Evolutionary conservation across 2,113 vertebrate genomes (phyloP).

Genomic region (Gavia stellata): DNA sequence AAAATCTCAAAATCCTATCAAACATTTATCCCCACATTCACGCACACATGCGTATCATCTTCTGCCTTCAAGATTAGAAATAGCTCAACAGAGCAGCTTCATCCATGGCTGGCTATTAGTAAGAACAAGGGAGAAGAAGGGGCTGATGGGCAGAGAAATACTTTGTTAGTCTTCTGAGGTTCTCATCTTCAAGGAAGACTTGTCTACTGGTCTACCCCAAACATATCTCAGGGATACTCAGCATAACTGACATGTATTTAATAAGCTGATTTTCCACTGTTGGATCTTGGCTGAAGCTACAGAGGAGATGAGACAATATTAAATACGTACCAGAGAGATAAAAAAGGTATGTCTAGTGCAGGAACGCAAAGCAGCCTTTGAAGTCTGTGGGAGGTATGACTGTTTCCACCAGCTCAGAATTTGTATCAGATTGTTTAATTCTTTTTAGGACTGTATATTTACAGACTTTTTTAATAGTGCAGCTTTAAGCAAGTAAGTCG

Average conservation of each 20-base stretch:
- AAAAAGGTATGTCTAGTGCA: not conserved
- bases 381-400: constrained; percentile 32
- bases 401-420: constrained; percentile 20
- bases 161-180: not conserved
- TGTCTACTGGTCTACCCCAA: not conserved
- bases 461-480: not conserved
- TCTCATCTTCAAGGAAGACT: not conserved
- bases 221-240: not conserved
- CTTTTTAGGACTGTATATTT: not conserved
- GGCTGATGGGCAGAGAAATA: not conserved
- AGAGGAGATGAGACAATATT: constrained; percentile 1
- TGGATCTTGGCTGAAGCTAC: not conserved
- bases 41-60: accelerated
- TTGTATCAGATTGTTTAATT: constrained; percentile 8
- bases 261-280: not conserved
- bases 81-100: not conserved
- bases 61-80: not conserved
- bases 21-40: not conserved
- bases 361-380: not conserved
- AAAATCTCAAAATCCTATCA: not conserved
- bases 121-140: not conserved
- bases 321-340: not conserved
- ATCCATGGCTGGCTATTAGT: accelerated
- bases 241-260: not conserved
- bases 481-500: not conserved